A percentile compares a stretch with the other conserved stretches of the same genome.
These are phyloP conservation scores for Anolis apletophallus DNA, from an alignment of 2,797 vertebrate genomes.

Conservation along the genomic window DNA sequence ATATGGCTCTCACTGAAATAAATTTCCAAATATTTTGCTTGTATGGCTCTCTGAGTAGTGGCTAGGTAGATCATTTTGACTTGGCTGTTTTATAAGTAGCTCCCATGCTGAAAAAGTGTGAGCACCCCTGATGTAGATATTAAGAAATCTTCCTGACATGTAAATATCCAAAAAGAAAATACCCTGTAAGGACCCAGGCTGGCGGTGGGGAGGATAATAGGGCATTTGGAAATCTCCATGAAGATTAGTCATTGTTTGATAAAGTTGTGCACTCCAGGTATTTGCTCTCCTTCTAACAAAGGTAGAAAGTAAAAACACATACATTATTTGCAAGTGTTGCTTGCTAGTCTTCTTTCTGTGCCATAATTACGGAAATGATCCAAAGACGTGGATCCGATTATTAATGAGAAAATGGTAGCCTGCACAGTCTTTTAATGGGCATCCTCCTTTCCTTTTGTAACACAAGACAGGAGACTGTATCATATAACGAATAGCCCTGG, in stretches of 20 bases:
- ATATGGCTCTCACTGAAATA: no score
- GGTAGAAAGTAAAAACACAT: slow-evolving; percentile 60
- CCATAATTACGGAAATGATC: slow-evolving; percentile 69
- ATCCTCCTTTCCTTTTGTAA: slow-evolving; percentile 33
- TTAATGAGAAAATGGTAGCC: slow-evolving; percentile 34
- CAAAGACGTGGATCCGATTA: slow-evolving; percentile 55
- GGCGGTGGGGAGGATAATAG: slow-evolving; percentile 33
- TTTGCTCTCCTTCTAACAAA: slow-evolving; percentile 47
- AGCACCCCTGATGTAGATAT: no score
- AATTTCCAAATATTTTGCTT: no score
- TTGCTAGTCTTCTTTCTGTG: slow-evolving; percentile 62
- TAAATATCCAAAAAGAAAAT: not conserved
- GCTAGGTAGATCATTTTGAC: no score
- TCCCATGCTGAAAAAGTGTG: no score
- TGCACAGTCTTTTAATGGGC: slow-evolving; percentile 31
- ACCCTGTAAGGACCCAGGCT: slow-evolving; percentile 14
- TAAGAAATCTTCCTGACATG: no score
- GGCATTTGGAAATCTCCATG: slow-evolving; percentile 28
- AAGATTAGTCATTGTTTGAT: slow-evolving; percentile 56
- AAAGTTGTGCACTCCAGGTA: slow-evolving; percentile 62
- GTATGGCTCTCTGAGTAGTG: no score
- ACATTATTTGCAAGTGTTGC: slow-evolving; percentile 56
- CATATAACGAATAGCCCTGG: slow-evolving; percentile 60
- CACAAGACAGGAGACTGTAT: slow-evolving; percentile 42
- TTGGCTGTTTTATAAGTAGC: no score